A percentile compares a stretch with the other conserved stretches of the same genome.
Evolutionary conservation across 2,797 vertebrate genomes (phyloP).

Genomic region (Chaetophractus vellerosus): DNA sequence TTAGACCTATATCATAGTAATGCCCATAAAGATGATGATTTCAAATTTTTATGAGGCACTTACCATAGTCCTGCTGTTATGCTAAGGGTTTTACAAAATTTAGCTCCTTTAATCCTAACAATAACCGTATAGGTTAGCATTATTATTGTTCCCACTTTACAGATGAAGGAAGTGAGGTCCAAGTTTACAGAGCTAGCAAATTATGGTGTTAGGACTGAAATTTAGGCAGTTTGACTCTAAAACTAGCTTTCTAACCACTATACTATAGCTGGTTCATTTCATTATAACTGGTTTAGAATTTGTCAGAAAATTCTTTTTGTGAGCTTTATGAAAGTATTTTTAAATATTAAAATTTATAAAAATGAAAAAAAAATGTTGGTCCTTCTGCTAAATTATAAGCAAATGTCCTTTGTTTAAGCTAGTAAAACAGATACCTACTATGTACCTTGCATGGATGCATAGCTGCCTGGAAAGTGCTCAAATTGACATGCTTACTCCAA

Average conservation of each 20-base stretch:
- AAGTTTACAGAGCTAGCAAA: not conserved
- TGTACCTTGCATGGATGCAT: not conserved
- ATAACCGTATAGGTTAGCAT: not conserved
- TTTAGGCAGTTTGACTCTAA: not conserved
- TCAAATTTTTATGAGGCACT: not conserved
- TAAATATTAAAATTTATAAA: not conserved
- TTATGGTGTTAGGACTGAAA: not conserved
- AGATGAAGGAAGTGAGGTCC: not conserved
- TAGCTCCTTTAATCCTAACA: not conserved
- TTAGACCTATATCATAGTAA: not conserved
- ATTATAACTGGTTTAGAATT: not conserved
- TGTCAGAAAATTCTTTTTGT: not conserved
- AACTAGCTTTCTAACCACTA: not conserved
- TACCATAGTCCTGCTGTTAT: not conserved
- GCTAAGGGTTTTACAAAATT: not conserved
- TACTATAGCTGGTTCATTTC: not conserved
- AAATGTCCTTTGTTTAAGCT: not conserved
- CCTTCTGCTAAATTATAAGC: not conserved
- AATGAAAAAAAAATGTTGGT: no score
- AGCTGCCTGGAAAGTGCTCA: not conserved
- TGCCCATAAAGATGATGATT: not conserved
- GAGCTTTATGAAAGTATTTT: not conserved
- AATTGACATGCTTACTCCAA: not conserved
- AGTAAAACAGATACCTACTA: not conserved
- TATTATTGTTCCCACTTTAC: not conserved